Conservation (phyloP, 2,113 vertebrate species). For the Podarcis cretensis region DNA sequence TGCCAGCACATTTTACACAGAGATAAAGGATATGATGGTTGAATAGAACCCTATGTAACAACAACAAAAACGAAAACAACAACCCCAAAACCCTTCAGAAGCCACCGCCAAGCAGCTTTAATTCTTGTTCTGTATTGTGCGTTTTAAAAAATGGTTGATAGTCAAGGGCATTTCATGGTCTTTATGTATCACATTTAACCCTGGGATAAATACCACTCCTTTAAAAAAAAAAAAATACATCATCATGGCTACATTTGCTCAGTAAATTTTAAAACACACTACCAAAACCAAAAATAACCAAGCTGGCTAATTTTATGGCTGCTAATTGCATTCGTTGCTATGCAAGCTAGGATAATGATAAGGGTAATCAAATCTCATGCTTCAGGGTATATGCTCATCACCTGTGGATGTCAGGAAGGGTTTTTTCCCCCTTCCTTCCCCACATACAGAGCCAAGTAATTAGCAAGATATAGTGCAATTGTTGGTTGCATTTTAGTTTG, state of each 20-base stretch:
- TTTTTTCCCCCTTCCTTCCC: slow-evolving; percentile 46
- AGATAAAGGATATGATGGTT: slow-evolving; percentile 9
- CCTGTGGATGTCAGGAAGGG: slow-evolving; percentile 71
- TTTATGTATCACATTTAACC: slow-evolving; percentile 51
- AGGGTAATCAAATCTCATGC: slow-evolving; percentile 84
- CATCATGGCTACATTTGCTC: slow-evolving; percentile 65
- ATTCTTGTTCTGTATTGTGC: slow-evolving; percentile 21
- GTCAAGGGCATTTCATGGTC: slow-evolving; percentile 46
- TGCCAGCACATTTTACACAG: slow-evolving; percentile 24
- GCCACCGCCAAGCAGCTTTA: slow-evolving; percentile 36
- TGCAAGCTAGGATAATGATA: slow-evolving; percentile 80
- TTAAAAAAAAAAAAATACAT: slow-evolving; percentile 55
- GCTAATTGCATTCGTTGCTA: slow-evolving; percentile 77
- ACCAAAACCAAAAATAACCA: slow-evolving; percentile 53
- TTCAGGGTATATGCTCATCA: slow-evolving; percentile 81
- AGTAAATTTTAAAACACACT: slow-evolving; percentile 62
- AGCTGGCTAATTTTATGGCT: slow-evolving; percentile 81
- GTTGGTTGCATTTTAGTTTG: slow-evolving; percentile 58
- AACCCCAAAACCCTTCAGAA: slow-evolving; percentile 14
- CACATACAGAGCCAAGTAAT: slow-evolving; percentile 57
- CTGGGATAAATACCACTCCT: background rate
- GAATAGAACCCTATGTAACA: slow-evolving; percentile 50
- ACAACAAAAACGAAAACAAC: background rate
- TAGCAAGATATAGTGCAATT: slow-evolving; percentile 59
- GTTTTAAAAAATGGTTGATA: slow-evolving; percentile 43